phyloP scores from a whole-genome alignment of 2,888 invertebrate genomes.

The Caradrina clavipalpis region DNA sequence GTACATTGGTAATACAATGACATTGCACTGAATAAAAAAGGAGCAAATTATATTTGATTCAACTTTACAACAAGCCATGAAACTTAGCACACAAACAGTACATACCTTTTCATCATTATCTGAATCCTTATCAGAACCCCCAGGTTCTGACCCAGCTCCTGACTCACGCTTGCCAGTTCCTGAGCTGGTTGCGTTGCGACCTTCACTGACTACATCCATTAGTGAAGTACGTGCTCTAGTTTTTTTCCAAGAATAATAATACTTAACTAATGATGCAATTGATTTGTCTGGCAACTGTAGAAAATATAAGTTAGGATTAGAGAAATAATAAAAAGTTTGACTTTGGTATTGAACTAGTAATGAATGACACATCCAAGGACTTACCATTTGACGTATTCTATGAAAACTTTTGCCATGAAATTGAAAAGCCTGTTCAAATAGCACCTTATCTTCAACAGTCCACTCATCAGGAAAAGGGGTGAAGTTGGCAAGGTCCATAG shows the following conservation, averaged over 20 bases:
- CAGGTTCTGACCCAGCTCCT: slow-evolving; percentile 94
- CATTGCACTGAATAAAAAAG: slow-evolving; percentile 62
- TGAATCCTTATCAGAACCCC: slow-evolving; percentile 96
- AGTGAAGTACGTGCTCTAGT: slow-evolving; percentile 97
- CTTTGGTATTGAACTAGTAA: neutral
- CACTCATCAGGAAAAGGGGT: slow-evolving; percentile 99
- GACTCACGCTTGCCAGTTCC: slow-evolving; percentile 93
- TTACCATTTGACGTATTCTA: slow-evolving; percentile 99
- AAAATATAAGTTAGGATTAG: slow-evolving; percentile 40
- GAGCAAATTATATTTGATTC: slow-evolving; percentile 69
- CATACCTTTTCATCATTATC: slow-evolving; percentile 97
- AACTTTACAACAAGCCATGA: slow-evolving; percentile 59
- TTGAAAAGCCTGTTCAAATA: slow-evolving; percentile 99
- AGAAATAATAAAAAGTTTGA: slow-evolving; percentile 12
- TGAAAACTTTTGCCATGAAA: slow-evolving; percentile 99
- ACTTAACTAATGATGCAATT: slow-evolving; percentile 98
- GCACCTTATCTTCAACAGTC: slow-evolving; percentile 99
- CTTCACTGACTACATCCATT: slow-evolving; percentile 96
- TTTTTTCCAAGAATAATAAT: slow-evolving; percentile 99
- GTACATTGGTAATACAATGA: slow-evolving; percentile 61
- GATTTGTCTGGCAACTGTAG: slow-evolving; percentile 98
- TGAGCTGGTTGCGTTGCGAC: slow-evolving; percentile 93
- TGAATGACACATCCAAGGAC: slow-evolving; percentile 40
- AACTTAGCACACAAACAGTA: slow-evolving; percentile 52
- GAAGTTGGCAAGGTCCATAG: slow-evolving; percentile 98